Percentiles rank a stretch among this genome's conserved stretches.
Conservation (phyloP, 2,113 vertebrate genomes). For the Speoplatyrhinus poulsoni region DNA sequence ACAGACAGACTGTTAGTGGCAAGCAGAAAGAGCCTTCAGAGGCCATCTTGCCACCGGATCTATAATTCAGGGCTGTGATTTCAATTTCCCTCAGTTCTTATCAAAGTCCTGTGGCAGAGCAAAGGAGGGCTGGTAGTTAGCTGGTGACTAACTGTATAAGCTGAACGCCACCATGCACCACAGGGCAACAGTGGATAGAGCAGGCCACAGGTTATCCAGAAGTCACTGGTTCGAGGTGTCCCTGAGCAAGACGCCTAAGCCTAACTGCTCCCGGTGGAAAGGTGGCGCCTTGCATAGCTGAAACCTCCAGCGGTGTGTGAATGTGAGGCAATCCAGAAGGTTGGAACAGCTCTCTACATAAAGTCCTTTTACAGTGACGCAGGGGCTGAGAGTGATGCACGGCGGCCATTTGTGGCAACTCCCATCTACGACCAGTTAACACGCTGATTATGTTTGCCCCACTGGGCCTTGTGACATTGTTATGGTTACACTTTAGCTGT, state of each 20-base stretch:
- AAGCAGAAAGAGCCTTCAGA: slow-evolving; percentile 62
- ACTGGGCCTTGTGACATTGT: neutral
- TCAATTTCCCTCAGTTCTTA: slow-evolving; percentile 86
- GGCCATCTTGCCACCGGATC: slow-evolving; percentile 79
- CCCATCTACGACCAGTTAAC: slow-evolving; percentile 57
- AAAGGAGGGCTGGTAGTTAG: slow-evolving; percentile 75
- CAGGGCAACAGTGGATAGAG: slow-evolving; percentile 53
- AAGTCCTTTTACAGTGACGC: too few species aligned
- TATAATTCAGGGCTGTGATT: slow-evolving; percentile 84
- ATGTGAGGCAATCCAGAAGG: too few species aligned
- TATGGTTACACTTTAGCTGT: too few species aligned
- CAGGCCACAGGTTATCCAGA: too few species aligned
- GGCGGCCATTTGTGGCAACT: slow-evolving; percentile 43
- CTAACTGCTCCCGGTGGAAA: too few species aligned
- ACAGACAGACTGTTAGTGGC: slow-evolving; percentile 18
- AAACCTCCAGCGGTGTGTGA: too few species aligned
- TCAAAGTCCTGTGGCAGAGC: slow-evolving; percentile 72
- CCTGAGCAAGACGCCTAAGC: too few species aligned
- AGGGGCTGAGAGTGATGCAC: slow-evolving; percentile 18
- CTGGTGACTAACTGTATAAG: slow-evolving; percentile 74
- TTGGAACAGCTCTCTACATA: too few species aligned
- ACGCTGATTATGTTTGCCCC: slow-evolving; percentile 64
- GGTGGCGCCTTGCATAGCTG: too few species aligned
- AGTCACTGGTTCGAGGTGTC: too few species aligned
- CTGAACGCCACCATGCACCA: slow-evolving; percentile 59